These are phyloP conservation scores for Halocynthia roretzi DNA, from an alignment of 23 tunicate genomes.

Conservation along the genomic window DNA sequence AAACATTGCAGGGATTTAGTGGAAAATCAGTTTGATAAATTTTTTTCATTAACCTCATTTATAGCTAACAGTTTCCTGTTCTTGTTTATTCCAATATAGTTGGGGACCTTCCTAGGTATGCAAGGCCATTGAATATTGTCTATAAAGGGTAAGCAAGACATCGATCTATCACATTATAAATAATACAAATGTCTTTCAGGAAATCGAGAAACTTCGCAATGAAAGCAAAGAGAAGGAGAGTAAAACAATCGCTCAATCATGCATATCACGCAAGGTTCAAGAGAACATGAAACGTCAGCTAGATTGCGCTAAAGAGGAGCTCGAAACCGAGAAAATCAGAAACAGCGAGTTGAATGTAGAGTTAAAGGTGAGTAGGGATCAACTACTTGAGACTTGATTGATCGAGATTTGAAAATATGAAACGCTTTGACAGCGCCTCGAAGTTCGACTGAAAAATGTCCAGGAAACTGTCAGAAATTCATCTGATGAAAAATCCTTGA, in stretches of 20 bases:
- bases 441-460: neutral
- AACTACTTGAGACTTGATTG: neutral
- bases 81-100: too few relatives aligned
- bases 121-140: too few relatives aligned
- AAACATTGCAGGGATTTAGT: too few relatives aligned
- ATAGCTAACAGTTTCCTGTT: too few relatives aligned
- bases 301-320: neutral
- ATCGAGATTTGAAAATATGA: neutral
- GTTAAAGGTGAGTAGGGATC: neutral
- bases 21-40: too few relatives aligned
- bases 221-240: slow-evolving; percentile 1
- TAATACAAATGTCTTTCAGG: neutral
- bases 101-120: too few relatives aligned
- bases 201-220: neutral
- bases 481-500: neutral
- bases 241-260: neutral
- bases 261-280: slow-evolving; percentile 10
- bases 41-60: too few relatives aligned
- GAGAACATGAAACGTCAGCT: slow-evolving; percentile 3
- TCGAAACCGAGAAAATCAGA: neutral
- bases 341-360: neutral
- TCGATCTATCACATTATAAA: too few relatives aligned
- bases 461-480: neutral
- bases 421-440: neutral
- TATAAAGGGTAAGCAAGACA: too few relatives aligned